These are phyloP conservation scores for Larimichthys polyactis DNA, from an alignment of 2,113 vertebrate species.

Conservation along the genomic window DNA sequence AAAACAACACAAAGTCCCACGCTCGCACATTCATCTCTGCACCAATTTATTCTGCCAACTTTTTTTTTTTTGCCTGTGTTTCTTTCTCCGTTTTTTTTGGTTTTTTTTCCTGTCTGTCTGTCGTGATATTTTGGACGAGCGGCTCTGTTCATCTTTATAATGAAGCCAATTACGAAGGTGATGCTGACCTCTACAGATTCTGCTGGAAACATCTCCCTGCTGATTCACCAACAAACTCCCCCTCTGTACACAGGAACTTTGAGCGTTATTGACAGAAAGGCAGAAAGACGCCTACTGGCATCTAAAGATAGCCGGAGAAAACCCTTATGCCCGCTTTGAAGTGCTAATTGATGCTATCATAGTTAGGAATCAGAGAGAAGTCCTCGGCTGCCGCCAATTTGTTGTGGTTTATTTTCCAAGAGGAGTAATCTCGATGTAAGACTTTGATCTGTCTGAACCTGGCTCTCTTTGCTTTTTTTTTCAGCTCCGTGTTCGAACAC, in stretches of 20 bases:
- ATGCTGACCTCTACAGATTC: slow-evolving; percentile 35
- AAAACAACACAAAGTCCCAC: slow-evolving; percentile 47
- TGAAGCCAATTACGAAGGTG: slow-evolving; percentile 40
- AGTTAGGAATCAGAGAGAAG: slow-evolving; percentile 65
- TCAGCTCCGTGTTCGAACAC: slow-evolving; percentile 46
- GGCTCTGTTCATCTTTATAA: slow-evolving; percentile 29
- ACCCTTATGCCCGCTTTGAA: slow-evolving; percentile 71
- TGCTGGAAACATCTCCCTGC: slow-evolving; percentile 1
- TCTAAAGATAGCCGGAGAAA: slow-evolving; percentile 77
- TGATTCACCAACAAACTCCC: slow-evolving; percentile 19
- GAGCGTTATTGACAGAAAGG: slow-evolving; percentile 72
- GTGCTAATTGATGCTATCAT: slow-evolving; percentile 78
- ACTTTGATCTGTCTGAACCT: slow-evolving; percentile 74
- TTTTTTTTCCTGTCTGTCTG: neutral
- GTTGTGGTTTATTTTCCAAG: slow-evolving; percentile 74
- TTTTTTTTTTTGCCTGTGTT: neutral
- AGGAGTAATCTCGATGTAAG: slow-evolving; percentile 66
- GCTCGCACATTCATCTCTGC: slow-evolving; percentile 29
- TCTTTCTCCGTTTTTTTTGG: neutral
- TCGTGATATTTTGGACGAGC: neutral
- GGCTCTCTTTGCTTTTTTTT: slow-evolving; percentile 52
- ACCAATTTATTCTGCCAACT: slow-evolving; percentile 43
- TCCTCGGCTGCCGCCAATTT: slow-evolving; percentile 70
- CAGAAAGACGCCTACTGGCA: slow-evolving; percentile 67
- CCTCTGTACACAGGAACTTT: slow-evolving; percentile 30